Percentiles rank a stretch among this genome's conserved stretches.
Evolutionary conservation across 2,888 invertebrate genomes (phyloP).

Genomic region (Brachylomia viminalis): DNA sequence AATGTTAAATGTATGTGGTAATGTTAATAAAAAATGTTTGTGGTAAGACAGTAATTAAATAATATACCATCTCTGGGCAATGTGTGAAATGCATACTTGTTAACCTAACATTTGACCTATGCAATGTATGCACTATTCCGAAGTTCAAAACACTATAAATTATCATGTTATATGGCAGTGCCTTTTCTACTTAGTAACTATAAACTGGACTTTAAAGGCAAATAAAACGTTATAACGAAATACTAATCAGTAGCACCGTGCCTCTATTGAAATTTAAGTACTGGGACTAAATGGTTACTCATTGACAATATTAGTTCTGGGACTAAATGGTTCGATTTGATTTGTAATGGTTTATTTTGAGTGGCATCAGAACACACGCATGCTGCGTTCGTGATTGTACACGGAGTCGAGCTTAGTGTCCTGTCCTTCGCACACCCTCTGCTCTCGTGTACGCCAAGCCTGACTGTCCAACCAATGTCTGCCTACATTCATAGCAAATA

Average conservation of each 20-base stretch:
- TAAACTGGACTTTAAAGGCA: background rate
- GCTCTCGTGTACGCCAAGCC: no score
- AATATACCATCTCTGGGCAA: background rate
- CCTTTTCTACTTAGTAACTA: background rate
- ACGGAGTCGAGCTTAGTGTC: no score
- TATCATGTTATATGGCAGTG: background rate
- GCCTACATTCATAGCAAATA: no score
- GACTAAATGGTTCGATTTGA: no score
- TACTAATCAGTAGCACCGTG: background rate
- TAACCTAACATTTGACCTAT: slow-evolving; percentile 48
- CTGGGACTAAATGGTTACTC: background rate
- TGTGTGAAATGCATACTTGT: slow-evolving; percentile 10
- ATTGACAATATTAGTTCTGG: no score
- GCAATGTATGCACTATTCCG: background rate
- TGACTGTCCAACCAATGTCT: no score
- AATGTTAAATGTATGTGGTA: no score
- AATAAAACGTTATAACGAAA: background rate
- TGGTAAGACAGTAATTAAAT: slow-evolving; percentile 11
- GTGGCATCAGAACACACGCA: no score
- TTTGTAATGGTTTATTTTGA: background rate
- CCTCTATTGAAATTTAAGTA: background rate
- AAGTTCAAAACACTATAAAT: slow-evolving; percentile 5
- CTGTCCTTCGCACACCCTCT: no score
- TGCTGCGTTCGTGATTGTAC: no score
- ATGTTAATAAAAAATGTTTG: no score